These are phyloP conservation scores for Saguinus imperator DNA, from an alignment of 2,113 vertebrate genomes.

Conservation along the genomic window DNA sequence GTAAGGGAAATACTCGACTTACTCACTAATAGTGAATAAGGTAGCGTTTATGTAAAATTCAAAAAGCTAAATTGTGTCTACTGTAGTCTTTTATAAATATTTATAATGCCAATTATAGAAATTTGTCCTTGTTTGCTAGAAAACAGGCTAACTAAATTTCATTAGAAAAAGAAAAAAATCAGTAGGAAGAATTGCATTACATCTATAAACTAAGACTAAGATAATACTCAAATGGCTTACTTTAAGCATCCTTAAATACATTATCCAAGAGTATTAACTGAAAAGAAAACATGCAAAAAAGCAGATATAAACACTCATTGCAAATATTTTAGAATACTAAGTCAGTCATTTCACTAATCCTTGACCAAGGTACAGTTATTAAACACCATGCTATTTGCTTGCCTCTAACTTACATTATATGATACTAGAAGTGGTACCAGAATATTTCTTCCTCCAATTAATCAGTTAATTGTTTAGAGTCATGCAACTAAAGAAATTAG, in stretches of 20 bases:
- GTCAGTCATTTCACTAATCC: not conserved
- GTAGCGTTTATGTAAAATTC: constrained; percentile 72
- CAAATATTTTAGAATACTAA: constrained; percentile 23
- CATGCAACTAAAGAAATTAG: not conserved
- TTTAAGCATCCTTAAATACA: constrained; percentile 44
- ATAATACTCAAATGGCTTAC: constrained; percentile 60
- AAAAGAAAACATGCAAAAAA: constrained; percentile 23
- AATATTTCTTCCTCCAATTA: not conserved
- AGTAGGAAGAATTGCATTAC: constrained; percentile 66
- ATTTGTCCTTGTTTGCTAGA: constrained; percentile 68
- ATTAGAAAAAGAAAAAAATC: constrained; percentile 70
- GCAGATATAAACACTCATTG: constrained; percentile 29
- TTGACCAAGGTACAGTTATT: not conserved
- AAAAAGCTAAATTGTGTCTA: constrained; percentile 67
- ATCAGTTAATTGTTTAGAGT: not conserved
- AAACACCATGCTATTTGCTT: not conserved
- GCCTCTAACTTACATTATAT: not conserved
- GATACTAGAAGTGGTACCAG: not conserved
- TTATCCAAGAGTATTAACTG: not conserved
- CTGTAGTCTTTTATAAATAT: constrained; percentile 78
- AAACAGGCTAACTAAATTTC: constrained; percentile 64
- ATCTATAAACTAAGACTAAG: constrained; percentile 64
- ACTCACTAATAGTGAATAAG: constrained; percentile 52
- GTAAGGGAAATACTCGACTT: constrained; percentile 54
- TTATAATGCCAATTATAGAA: constrained; percentile 81